phyloP scores from a whole-genome alignment of 2,888 invertebrate species.

The Trissolcus japonicus region DNA sequence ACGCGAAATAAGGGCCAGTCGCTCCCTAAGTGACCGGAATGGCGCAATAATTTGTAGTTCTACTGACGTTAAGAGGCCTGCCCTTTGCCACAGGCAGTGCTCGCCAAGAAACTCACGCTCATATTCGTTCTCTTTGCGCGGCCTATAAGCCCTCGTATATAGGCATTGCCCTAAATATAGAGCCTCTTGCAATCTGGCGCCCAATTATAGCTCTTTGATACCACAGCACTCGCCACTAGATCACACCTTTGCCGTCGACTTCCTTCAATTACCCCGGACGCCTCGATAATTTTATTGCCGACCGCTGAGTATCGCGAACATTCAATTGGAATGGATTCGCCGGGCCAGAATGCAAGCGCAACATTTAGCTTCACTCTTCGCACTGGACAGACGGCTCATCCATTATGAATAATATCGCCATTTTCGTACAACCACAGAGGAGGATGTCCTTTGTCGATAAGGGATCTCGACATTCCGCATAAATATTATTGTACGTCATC shows the following conservation, averaged over 20 bases:
- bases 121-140: constrained; percentile 53
- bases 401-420: constrained; percentile 41
- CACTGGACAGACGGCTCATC: constrained; percentile 14
- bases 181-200: constrained; percentile 68
- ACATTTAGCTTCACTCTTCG: constrained; percentile 25
- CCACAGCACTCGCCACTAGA: constrained; percentile 60
- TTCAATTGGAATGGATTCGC: constrained; percentile 51
- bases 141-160: constrained; percentile 64
- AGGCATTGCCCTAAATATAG: constrained; percentile 72
- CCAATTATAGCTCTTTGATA: constrained; percentile 75
- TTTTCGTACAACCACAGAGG: constrained; percentile 7
- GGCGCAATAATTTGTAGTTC: constrained; percentile 74
- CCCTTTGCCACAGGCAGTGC: constrained; percentile 64
- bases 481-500: constrained; percentile 19
- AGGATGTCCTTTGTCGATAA: constrained; percentile 26
- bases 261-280: constrained; percentile 46
- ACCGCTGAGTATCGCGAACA: constrained; percentile 48
- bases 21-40: constrained; percentile 75
- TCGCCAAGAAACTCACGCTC: constrained; percentile 58
- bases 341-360: constrained; percentile 25
- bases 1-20: constrained; percentile 72
- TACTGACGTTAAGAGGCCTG: constrained; percentile 74
- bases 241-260: constrained; percentile 53
- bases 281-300: constrained; percentile 62
- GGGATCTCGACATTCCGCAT: constrained; percentile 16